These are phyloP conservation scores for Synergus itoensis DNA, from an alignment of 2,888 invertebrate species.

Conservation along the genomic window DNA sequence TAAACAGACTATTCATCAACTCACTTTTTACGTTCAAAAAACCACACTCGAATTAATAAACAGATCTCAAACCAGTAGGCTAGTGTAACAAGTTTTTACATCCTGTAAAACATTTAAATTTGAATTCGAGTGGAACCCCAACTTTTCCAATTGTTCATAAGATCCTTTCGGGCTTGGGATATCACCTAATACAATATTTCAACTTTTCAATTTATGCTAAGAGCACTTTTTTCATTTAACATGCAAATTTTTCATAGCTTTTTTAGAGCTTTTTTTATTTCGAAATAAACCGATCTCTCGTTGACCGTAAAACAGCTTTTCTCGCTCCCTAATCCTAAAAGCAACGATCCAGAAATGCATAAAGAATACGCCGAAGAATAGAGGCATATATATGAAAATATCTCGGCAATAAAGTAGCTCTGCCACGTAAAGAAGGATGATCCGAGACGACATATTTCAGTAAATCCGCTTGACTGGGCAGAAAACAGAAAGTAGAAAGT, in stretches of 20 bases:
- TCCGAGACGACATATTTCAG: slow-evolving; percentile 61
- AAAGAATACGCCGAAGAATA: slow-evolving; percentile 8
- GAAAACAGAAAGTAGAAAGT: slow-evolving; percentile 35
- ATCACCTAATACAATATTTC: too few relatives aligned
- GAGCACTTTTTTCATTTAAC: not conserved
- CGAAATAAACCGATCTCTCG: not conserved
- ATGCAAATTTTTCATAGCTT: not conserved
- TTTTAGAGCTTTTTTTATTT: not conserved
- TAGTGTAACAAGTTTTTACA: not conserved
- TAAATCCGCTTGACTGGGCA: slow-evolving; percentile 58
- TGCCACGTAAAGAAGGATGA: slow-evolving; percentile 39
- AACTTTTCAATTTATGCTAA: not conserved
- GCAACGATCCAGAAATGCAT: slow-evolving; percentile 11
- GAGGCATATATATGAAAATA: slow-evolving; percentile 34
- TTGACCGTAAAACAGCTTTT: slow-evolving; percentile 9
- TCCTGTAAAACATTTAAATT: not conserved
- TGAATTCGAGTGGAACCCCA: not conserved
- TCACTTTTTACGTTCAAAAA: not conserved
- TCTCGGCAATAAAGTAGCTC: slow-evolving; percentile 30
- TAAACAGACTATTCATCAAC: not conserved
- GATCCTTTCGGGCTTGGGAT: too few relatives aligned
- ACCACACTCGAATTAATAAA: not conserved
- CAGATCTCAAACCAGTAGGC: not conserved
- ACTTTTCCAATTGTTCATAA: too few relatives aligned
- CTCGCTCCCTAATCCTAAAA: slow-evolving; percentile 23